phyloP scores from a whole-genome alignment of 2,888 invertebrate genomes.

The Eurytoma californica region DNA sequence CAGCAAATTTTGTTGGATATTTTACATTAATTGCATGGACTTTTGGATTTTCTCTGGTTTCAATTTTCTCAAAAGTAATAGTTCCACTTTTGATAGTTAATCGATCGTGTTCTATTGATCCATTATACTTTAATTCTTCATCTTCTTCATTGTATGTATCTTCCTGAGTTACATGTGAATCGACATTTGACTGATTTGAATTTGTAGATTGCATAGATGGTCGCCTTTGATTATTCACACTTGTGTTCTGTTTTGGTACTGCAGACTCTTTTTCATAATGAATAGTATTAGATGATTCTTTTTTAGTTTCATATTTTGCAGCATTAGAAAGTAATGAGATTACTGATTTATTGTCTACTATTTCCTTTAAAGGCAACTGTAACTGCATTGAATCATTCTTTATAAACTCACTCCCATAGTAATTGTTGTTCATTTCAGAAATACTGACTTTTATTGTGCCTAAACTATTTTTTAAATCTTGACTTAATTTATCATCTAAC shows the following conservation, averaged over 20 bases:
- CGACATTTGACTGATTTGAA: constrained; percentile 3
- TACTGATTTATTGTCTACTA: neutral
- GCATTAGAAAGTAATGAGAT: neutral
- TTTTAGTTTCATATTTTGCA: constrained; percentile 7
- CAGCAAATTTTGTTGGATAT: constrained; percentile 17
- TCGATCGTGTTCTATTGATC: neutral
- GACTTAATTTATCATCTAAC: neutral
- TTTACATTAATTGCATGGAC: neutral
- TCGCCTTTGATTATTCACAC: neutral
- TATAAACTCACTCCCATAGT: neutral
- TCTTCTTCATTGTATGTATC: neutral
- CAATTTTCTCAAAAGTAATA: constrained; percentile 17
- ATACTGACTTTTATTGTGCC: constrained; percentile 6
- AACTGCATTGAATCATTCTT: neutral
- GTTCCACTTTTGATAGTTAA: constrained; percentile 25
- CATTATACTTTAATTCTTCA: neutral
- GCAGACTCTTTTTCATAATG: neutral
- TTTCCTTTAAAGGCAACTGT: neutral
- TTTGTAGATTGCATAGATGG: constrained; percentile 13
- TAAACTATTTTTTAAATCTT: constrained; percentile 21
- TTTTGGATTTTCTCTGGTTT: constrained; percentile 4
- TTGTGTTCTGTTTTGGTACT: neutral
- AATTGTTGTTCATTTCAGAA: constrained; percentile 14
- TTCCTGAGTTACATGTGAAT: neutral
- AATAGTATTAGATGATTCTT: neutral